Conservation (phyloP, 1,140 invertebrate genomes). For the Magallana gigas region DNA sequence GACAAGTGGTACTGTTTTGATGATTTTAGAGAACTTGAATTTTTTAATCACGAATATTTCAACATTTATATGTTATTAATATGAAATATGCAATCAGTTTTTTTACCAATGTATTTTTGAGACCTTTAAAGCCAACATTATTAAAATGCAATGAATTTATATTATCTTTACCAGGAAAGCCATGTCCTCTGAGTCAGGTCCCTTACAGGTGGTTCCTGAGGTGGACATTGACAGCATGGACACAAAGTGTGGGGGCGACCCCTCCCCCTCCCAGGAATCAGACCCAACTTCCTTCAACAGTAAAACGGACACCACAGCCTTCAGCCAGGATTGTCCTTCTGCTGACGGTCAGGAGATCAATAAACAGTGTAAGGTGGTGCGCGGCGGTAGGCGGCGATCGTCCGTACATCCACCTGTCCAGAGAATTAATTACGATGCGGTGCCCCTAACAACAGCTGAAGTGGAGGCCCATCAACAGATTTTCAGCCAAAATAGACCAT, state of each 20-base stretch:
- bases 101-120: too few species aligned
- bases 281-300: neutral
- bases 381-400: conserved; percentile 57
- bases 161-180: conserved; percentile 59
- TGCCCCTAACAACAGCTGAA: conserved; percentile 60
- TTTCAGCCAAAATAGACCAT: conserved; percentile 52
- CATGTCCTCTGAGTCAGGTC: conserved; percentile 61
- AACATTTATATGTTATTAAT: too few species aligned
- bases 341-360: conserved; percentile 59
- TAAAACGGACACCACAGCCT: conserved; percentile 45
- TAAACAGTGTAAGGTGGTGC: conserved; percentile 58
- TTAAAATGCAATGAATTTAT: too few species aligned
- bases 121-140: too few species aligned
- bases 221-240: conserved; percentile 57
- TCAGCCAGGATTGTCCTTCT: conserved; percentile 16
- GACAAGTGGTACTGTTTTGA: conserved; percentile 76
- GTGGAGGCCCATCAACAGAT: conserved; percentile 70
- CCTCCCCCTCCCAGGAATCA: conserved; percentile 7
- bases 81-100: too few species aligned
- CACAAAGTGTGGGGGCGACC: neutral
- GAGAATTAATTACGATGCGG: conserved; percentile 60
- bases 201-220: conserved; percentile 74
- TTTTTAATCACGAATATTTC: too few species aligned
- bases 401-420: conserved; percentile 66
- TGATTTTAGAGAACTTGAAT: too few species aligned